Evolutionary conservation across 2,113 vertebrate species (phyloP), one percentile per base, ranked within the genome.

Genomic region (Mobula hypostoma): DNA sequence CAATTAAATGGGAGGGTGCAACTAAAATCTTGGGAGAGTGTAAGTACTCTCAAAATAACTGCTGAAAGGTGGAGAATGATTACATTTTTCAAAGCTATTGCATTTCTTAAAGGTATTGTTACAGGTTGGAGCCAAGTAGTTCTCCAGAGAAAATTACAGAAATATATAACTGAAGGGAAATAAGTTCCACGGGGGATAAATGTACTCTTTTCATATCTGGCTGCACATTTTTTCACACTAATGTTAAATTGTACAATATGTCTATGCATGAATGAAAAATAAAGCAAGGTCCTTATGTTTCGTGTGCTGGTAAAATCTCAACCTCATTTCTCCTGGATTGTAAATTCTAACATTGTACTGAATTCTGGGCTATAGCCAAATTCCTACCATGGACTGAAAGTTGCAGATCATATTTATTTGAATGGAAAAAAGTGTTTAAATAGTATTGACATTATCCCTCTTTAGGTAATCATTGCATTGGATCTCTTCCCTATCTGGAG

Each of bases 31-130:
- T 76, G 70, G 72, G 88, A 91, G 91, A 72, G 24, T 72, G 91
- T 93, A 93, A 93, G 74, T 93, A 56, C 70, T 93, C 91, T 93
- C 36, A 93, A 93, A 93, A 93, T 93, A 93, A 70, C 70, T 93
- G 70, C 36, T 93, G 91, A 93, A 93, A 74, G 24, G 68, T 92
- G 88, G 88, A 32, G 63, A 91, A 68, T 70, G 6, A 91, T 90
- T 93, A 48, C 14, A 93, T 74, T 93, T 93, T 93, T 93, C 91
- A 93, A 93, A 74, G 40, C 40, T 76, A 72, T 93, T 93, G 14
- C n/a, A 90, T 90, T 90, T 90, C 85, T 90, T 36, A 90, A 90
- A 90, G 85, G 29, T 56, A 93, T 93, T 93, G 91, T 93, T 74
- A 19, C 24, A 74, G 68, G 40, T 72, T 93, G 32, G 68, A 76